Conservation (phyloP, 2,888 invertebrate species). For the Thumatha senex region DNA sequence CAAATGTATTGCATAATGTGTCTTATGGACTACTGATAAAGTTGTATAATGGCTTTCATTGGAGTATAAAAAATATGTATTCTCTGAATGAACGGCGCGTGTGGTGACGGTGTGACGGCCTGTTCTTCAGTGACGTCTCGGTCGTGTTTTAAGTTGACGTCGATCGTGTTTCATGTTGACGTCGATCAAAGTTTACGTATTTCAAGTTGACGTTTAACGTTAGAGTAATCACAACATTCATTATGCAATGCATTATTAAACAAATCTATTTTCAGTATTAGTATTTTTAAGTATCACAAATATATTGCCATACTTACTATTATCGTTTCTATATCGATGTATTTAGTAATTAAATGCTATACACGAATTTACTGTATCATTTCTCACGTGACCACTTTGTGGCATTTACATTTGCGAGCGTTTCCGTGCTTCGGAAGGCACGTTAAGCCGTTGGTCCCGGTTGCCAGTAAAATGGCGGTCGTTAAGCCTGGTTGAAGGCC, state of each 20-base stretch:
- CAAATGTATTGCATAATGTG: neutral
- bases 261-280: slow-evolving; percentile 48
- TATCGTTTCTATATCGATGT: slow-evolving; percentile 34
- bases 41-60: neutral
- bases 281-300: slow-evolving; percentile 40
- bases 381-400: neutral
- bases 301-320: slow-evolving; percentile 12
- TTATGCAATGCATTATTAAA: slow-evolving; percentile 17
- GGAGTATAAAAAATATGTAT: neutral
- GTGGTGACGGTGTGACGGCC: too few relatives aligned
- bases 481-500: too few relatives aligned
- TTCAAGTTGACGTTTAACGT: too few relatives aligned
- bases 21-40: neutral
- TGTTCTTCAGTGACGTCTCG: too few relatives aligned
- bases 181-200: too few relatives aligned
- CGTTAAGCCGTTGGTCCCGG: too few relatives aligned
- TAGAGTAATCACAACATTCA: neutral
- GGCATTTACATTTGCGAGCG: too few relatives aligned
- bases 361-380: neutral
- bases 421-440: too few relatives aligned
- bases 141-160: too few relatives aligned
- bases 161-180: too few relatives aligned
- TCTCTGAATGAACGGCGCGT: too few relatives aligned
- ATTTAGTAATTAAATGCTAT: slow-evolving; percentile 38
- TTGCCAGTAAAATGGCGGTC: too few relatives aligned